phyloP scores from a whole-genome alignment of 2,888 invertebrate genomes.

The Syritta pipiens region DNA sequence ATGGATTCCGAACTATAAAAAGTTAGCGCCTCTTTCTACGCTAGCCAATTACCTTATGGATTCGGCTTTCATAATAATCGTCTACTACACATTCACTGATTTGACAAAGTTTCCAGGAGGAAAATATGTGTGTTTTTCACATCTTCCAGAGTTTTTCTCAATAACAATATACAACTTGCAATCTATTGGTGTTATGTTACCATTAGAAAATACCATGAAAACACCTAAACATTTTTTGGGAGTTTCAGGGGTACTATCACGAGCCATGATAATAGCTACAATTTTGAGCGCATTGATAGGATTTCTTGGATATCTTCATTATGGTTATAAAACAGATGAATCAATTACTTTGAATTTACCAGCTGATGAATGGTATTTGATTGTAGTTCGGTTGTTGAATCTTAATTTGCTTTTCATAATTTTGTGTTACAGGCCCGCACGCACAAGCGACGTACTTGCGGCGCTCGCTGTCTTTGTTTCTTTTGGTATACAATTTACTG shows the following conservation, averaged over 20 bases:
- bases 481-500: slow-evolving; percentile 97
- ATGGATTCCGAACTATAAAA: slow-evolving; percentile 94
- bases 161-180: slow-evolving; percentile 98
- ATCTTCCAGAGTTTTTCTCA: slow-evolving; percentile 94
- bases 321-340: slow-evolving; percentile 84
- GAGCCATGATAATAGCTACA: slow-evolving; percentile 94
- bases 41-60: slow-evolving; percentile 95
- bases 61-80: slow-evolving; percentile 91
- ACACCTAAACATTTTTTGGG: slow-evolving; percentile 90
- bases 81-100: slow-evolving; percentile 89
- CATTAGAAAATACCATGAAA: slow-evolving; percentile 95
- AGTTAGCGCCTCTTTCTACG: slow-evolving; percentile 95
- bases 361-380: slow-evolving; percentile 82
- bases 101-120: slow-evolving; percentile 80
- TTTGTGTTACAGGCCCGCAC: slow-evolving; percentile 84
- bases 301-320: slow-evolving; percentile 93
- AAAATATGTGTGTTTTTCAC: slow-evolving; percentile 76
- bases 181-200: slow-evolving; percentile 96
- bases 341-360: slow-evolving; percentile 93
- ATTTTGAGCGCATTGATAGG: slow-evolving; percentile 93
- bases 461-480: slow-evolving; percentile 95
- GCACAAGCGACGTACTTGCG: slow-evolving; percentile 91
- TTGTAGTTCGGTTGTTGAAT: no score
- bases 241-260: slow-evolving; percentile 91
- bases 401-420: slow-evolving; percentile 17